Conservation (phyloP, 2,888 invertebrate genomes). For the Pogonocherus hispidulus region DNA sequence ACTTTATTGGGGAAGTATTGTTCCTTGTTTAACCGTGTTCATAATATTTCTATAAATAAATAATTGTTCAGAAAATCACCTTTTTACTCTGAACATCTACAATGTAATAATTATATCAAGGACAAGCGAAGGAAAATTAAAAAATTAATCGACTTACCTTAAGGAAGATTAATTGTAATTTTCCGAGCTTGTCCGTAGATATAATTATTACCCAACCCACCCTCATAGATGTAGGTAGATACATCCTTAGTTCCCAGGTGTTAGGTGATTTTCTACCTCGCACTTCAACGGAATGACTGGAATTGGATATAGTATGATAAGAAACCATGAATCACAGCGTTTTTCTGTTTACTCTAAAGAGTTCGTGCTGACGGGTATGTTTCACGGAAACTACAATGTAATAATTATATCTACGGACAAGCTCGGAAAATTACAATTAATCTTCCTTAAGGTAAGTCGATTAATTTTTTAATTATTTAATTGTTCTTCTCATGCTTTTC, state of each 20-base stretch:
- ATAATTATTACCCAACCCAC: slow-evolving; percentile 1
- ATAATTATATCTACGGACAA: neutral
- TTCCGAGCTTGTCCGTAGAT: slow-evolving; percentile 2
- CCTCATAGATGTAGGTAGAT: neutral
- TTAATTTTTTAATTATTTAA: neutral
- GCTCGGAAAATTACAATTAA: slow-evolving; percentile 2
- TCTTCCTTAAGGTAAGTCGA: slow-evolving; percentile 2
- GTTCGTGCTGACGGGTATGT: neutral
- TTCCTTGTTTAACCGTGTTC: no score
- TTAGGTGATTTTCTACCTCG: neutral
- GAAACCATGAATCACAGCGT: no score
- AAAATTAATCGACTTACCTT: slow-evolving; percentile 2
- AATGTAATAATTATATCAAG: slow-evolving; percentile 6
- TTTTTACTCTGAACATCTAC: slow-evolving; percentile 2
- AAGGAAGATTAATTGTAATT: neutral
- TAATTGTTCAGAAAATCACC: neutral
- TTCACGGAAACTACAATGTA: neutral
- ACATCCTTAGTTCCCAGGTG: neutral
- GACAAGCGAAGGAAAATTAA: slow-evolving; percentile 6
- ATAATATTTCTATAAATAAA: no score
- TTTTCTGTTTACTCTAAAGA: no score
- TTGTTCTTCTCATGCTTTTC: no score
- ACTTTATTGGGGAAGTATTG: no score
- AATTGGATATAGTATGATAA: neutral
- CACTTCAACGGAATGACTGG: neutral